Conservation (phyloP, 2,113 vertebrate genomes). For the Dromas ardeola region DNA sequence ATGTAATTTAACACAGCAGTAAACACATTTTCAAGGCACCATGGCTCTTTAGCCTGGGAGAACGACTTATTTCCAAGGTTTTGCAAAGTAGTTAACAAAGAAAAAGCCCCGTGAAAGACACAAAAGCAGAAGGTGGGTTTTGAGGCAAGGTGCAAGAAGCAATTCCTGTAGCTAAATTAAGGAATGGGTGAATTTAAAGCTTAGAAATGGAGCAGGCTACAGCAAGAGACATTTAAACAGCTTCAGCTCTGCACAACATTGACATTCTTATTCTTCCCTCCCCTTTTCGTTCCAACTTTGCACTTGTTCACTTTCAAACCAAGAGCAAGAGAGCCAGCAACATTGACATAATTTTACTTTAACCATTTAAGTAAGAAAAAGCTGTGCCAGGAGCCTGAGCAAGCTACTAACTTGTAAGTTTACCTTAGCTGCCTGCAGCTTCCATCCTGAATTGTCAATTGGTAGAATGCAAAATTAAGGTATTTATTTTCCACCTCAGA, state of each 20-base stretch:
- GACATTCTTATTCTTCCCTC: neutral
- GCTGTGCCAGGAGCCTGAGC: neutral
- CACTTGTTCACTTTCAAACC: neutral
- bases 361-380: neutral
- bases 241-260: neutral
- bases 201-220: neutral
- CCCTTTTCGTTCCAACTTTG: neutral
- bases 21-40: neutral
- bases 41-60: neutral
- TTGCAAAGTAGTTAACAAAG: constrained; percentile 14
- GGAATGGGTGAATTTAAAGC: neutral
- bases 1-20: constrained; percentile 51
- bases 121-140: neutral
- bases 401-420: neutral
- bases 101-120: neutral
- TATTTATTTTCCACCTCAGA: neutral
- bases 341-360: neutral
- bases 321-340: neutral
- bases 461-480: neutral
- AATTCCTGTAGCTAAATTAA: neutral
- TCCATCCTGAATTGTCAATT: neutral
- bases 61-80: neutral
- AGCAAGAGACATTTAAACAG: neutral
- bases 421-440: neutral
- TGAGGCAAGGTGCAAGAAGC: neutral